Percentiles rank a stretch among this genome's conserved stretches.
These are phyloP conservation scores for Augochlora pura DNA, from an alignment of 1,140 invertebrate genomes.

Conservation along the genomic window DNA sequence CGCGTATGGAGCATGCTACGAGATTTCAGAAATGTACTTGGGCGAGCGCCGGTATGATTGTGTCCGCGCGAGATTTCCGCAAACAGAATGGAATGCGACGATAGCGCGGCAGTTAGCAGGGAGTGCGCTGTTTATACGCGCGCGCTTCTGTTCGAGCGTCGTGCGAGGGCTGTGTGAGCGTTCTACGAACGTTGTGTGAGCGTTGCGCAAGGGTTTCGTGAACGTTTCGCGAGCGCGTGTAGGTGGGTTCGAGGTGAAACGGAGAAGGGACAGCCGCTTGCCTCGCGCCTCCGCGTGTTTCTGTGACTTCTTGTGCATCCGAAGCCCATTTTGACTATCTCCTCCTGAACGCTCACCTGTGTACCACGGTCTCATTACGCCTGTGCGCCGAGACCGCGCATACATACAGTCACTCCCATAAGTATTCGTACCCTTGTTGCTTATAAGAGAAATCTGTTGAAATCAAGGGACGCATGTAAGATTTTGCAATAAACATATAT, in stretches of 20 bases:
- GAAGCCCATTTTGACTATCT: slow-evolving; percentile 57
- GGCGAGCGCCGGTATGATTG: slow-evolving; percentile 16
- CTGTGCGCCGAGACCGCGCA: not conserved
- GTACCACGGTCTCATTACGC: slow-evolving; percentile 48
- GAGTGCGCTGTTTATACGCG: no score
- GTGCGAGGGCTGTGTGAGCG: no score
- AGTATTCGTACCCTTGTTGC: no score
- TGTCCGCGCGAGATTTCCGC: slow-evolving; percentile 43
- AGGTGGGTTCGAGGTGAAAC: not conserved
- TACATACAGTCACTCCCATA: no score
- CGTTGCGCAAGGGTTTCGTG: no score
- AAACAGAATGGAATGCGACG: slow-evolving; percentile 56
- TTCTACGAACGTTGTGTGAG: no score
- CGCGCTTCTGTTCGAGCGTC: no score
- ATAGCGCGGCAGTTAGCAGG: slow-evolving; percentile 56
- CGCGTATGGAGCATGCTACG: not conserved
- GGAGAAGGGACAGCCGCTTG: slow-evolving; percentile 9
- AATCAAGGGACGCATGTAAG: no score
- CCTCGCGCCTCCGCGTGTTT: slow-evolving; percentile 32
- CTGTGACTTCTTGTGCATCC: slow-evolving; percentile 43
- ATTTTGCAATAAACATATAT: no score
- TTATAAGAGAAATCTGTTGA: no score
- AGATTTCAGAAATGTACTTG: slow-evolving; percentile 35
- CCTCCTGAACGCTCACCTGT: slow-evolving; percentile 39
- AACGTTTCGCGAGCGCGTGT: no score